Base-by-base conservation (phyloP, 2,113 vertebrate species). In the Pelmatolapia mariae region DNA sequence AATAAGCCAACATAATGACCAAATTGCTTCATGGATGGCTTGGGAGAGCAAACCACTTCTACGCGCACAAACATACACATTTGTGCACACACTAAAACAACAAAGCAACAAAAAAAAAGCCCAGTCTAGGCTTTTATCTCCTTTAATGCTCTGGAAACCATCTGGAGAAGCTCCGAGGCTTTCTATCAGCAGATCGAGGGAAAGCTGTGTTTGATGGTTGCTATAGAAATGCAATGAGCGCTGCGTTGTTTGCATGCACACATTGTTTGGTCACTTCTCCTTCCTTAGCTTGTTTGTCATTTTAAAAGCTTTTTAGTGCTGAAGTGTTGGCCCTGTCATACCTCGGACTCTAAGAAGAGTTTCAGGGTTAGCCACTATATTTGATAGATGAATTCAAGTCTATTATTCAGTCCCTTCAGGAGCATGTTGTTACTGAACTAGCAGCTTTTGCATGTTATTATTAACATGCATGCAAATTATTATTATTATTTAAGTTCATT, bases 1-100 rank as follows among this genome's bases (percentile, higher is more conserved):
- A 90, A 83, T 76, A 89, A 80, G 54, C 87, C 56, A 63, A 68
- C 6, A 45, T 91, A 91, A 89, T 86, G 83, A 85, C 63, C 86
- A 86, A 83, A 89, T 85, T 31, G 87, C 84, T 91, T 89, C 61
- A 91, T 8, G 82, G 82, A 68, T 80, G 84, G 57, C 43, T 87
- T 73, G 24, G 33, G 16, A 45, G 24, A 38, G 68, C 22, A 73
- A 53, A 59, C 59, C 59, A 71, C 79, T 47, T 57, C 22, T 78
- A 38, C 4, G 18, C 7, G 11, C 84, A 80, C 38, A 80, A 80
- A 53, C 19, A n/a, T 3, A 81, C 18, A 43, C 8, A 81, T 26
- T 13, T 3, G 56, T 43, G 11, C 24, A 76, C n/a, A 52, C 38
- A 52, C 57, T 54, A 22, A 26, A 87, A 18, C 45, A 89, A 86